Evolutionary conservation across 2,113 vertebrate genomes (phyloP).

Genomic region (Catharus fuscescens): DNA sequence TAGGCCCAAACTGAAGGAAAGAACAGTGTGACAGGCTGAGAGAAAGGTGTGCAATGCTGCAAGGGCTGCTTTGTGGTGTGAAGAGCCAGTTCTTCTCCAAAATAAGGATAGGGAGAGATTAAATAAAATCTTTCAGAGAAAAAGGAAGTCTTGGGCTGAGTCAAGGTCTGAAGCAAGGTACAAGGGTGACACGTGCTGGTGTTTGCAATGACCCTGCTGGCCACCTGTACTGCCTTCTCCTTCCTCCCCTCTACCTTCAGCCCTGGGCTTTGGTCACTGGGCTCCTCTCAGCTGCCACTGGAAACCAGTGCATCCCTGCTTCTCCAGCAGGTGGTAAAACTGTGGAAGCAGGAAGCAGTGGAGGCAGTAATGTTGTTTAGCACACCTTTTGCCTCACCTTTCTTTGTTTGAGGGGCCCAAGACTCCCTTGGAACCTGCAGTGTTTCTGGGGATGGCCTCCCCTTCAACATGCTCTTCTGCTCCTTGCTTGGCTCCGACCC

Average conservation of each 20-base stretch:
- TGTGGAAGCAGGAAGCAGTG: not conserved
- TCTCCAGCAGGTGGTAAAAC: not conserved
- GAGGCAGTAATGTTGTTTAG: not conserved
- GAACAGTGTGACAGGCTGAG: not conserved
- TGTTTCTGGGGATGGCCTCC: not conserved
- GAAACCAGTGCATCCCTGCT: not conserved
- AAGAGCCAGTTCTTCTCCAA: not conserved
- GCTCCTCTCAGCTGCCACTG: not conserved
- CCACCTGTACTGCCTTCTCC: not conserved
- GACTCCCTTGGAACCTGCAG: rapidly evolving
- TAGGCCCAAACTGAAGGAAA: not conserved
- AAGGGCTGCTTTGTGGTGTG: not conserved
- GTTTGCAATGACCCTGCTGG: not conserved
- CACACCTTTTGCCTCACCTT: not conserved
- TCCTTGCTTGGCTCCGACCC: not conserved
- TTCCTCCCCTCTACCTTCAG: not conserved
- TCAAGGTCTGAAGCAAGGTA: not conserved
- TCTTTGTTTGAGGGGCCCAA: not conserved
- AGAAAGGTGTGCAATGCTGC: not conserved
- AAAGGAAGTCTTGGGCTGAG: not conserved
- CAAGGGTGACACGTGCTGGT: not conserved
- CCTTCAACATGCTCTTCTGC: not conserved
- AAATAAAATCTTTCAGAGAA: not conserved
- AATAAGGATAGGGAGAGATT: not conserved
- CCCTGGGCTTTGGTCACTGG: rapidly evolving